Percentiles rank a stretch among this genome's conserved stretches.
Conservation (phyloP, 1,140 invertebrate genomes). For the Ceratitis capitata region DNA sequence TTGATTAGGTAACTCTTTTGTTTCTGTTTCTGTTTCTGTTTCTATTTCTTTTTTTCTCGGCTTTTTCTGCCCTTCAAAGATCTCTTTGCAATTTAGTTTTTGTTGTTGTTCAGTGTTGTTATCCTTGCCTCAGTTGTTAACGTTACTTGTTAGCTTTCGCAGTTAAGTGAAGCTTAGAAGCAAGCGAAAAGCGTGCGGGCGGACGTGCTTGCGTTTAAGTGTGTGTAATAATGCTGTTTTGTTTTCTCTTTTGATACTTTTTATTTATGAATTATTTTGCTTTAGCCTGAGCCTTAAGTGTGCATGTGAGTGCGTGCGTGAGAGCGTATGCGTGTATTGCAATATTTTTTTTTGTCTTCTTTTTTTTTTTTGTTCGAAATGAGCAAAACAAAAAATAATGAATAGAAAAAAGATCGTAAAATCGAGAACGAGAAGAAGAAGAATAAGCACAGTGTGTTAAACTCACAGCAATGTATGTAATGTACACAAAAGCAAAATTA, state of each 20-base stretch:
- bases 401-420: neutral
- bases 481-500: neutral
- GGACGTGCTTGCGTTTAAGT: conserved; percentile 43
- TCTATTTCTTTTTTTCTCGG: neutral
- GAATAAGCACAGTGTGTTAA: conserved; percentile 30
- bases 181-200: conserved; percentile 6
- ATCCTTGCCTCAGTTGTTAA: neutral
- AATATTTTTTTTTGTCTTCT: neutral
- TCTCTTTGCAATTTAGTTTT: neutral
- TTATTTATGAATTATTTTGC: neutral
- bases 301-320: conserved; percentile 40
- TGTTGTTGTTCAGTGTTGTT: neutral
- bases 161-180: neutral
- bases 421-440: conserved; percentile 21
- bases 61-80: neutral
- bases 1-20: neutral
- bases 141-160: neutral
- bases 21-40: neutral
- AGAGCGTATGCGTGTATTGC: conserved; percentile 22
- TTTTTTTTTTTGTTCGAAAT: neutral
- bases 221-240: conserved; percentile 41
- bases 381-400: conserved; percentile 12
- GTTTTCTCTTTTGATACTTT: neutral
- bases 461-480: neutral
- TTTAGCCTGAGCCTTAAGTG: conserved; percentile 39